Percentiles rank a stretch among this genome's conserved stretches.
These are phyloP conservation scores for Tinamus major DNA, from an alignment of 2,797 vertebrate genomes.

Conservation along the genomic window DNA sequence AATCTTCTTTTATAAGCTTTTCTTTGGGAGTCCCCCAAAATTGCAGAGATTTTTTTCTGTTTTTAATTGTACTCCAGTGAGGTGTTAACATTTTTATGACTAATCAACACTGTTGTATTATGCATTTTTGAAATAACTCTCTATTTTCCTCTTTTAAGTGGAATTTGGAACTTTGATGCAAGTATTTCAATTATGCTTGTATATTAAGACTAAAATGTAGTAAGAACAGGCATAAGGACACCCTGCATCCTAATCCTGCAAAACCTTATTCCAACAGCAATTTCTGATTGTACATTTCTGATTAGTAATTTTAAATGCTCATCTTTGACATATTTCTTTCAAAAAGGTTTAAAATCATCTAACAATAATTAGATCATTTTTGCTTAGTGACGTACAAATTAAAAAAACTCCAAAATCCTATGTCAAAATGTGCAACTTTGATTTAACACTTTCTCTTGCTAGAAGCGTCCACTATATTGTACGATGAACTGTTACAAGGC, in stretches of 20 bases:
- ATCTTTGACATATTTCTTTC: conserved; percentile 20
- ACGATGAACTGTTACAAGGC: background rate
- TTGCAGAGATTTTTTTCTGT: background rate
- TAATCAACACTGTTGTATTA: conserved; percentile 1
- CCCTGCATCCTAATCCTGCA: background rate
- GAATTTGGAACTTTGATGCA: background rate
- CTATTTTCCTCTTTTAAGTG: background rate
- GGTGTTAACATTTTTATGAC: conserved; percentile 9
- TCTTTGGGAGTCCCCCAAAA: background rate
- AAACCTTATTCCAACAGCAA: background rate
- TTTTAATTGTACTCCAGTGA: background rate
- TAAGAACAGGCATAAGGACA: background rate
- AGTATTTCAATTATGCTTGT: background rate
- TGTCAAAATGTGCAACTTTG: background rate
- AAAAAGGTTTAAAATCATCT: conserved; percentile 39
- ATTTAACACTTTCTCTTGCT: conserved; percentile 39
- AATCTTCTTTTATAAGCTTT: background rate
- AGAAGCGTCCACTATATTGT: background rate
- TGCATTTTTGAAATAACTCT: background rate
- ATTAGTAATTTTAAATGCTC: conserved; percentile 43
- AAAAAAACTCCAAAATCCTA: conserved; percentile 38
- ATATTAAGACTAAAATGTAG: background rate
- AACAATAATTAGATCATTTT: conserved; percentile 57
- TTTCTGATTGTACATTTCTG: background rate
- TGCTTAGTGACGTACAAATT: conserved; percentile 21